phyloP scores from a whole-genome alignment of 2,888 invertebrate genomes.

The Epirrita christyi region DNA sequence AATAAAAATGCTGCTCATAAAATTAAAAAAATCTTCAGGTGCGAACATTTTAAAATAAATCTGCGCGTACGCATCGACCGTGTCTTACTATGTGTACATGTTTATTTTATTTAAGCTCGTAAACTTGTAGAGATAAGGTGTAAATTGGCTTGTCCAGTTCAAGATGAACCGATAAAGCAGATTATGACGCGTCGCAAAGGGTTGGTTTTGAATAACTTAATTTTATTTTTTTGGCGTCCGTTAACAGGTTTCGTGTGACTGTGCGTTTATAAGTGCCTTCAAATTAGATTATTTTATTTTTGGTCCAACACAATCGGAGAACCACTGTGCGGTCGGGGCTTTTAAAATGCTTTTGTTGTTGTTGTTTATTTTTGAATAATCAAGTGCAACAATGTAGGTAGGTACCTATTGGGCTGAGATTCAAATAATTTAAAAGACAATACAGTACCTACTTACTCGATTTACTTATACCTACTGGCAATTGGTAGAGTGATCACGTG shows the following conservation, averaged over 20 bases:
- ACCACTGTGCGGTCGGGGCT: constrained; percentile 38
- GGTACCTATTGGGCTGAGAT: too few relatives aligned
- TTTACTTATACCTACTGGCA: too few relatives aligned
- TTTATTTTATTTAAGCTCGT: constrained; percentile 26
- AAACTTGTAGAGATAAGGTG: constrained; percentile 26
- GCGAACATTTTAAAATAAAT: constrained; percentile 30
- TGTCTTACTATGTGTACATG: constrained; percentile 4
- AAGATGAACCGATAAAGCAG: constrained; percentile 52
- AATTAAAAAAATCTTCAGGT: constrained; percentile 32
- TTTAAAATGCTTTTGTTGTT: constrained; percentile 3
- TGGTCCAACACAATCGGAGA: constrained; percentile 35
- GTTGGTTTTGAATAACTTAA: constrained; percentile 61
- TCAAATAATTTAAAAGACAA: too few relatives aligned
- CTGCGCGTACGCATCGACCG: constrained; percentile 24
- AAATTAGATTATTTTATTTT: constrained; percentile 41
- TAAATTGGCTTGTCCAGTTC: constrained; percentile 22
- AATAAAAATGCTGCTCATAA: constrained; percentile 21
- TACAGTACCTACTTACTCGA: too few relatives aligned
- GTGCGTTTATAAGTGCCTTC: constrained; percentile 45
- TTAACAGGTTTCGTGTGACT: constrained; percentile 49
- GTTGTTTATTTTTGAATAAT: constrained; percentile 6
- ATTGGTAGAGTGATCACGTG: too few relatives aligned
- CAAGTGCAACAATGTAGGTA: too few relatives aligned
- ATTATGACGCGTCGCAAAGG: constrained; percentile 58
- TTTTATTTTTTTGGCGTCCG: constrained; percentile 58